phyloP scores from a whole-genome alignment of 2,888 invertebrate genomes.

The Tenthredo livida region DNA sequence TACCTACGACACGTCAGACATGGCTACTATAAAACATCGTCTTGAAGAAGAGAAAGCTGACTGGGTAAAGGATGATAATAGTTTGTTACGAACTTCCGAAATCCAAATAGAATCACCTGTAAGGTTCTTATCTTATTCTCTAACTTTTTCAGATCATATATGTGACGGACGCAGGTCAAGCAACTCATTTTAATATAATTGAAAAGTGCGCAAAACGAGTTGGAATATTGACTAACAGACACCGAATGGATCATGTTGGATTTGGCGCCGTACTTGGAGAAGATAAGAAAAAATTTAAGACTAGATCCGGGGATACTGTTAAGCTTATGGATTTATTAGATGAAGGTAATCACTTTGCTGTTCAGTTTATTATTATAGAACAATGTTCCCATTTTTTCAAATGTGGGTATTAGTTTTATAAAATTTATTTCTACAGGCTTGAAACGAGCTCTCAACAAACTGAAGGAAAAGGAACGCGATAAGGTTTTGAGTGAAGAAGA shows the following conservation, averaged over 20 bases:
- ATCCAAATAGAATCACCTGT: not conserved
- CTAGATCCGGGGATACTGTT: conserved; percentile 97
- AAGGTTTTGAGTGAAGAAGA: conserved; percentile 91
- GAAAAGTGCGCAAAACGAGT: conserved; percentile 89
- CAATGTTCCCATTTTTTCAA: not conserved
- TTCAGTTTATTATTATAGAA: not conserved
- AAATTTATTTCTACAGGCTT: conserved; percentile 79
- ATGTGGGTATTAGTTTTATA: not conserved
- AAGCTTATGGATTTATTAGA: conserved; percentile 92
- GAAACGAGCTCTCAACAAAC: conserved; percentile 88
- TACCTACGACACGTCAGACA: conserved; percentile 99
- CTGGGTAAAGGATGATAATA: conserved; percentile 81
- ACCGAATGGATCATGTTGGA: conserved; percentile 93
- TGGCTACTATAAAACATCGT: conserved; percentile 94
- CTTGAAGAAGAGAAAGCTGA: conserved; percentile 91
- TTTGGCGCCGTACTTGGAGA: conserved; percentile 99
- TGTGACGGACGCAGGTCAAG: conserved; percentile 96
- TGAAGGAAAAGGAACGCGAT: conserved; percentile 92
- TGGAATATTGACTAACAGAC: conserved; percentile 84
- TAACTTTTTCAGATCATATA: conserved; percentile 71
- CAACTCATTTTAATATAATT: conserved; percentile 86
- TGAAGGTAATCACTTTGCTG: conserved; percentile 82
- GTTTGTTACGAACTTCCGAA: conserved; percentile 9
- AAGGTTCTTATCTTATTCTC: conserved; percentile 2
- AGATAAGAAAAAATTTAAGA: conserved; percentile 99